Evolutionary conservation across 2,797 vertebrate species (phyloP), one percentile per base, ranked within the genome.

Genomic region (Sardinella longiceps): DNA sequence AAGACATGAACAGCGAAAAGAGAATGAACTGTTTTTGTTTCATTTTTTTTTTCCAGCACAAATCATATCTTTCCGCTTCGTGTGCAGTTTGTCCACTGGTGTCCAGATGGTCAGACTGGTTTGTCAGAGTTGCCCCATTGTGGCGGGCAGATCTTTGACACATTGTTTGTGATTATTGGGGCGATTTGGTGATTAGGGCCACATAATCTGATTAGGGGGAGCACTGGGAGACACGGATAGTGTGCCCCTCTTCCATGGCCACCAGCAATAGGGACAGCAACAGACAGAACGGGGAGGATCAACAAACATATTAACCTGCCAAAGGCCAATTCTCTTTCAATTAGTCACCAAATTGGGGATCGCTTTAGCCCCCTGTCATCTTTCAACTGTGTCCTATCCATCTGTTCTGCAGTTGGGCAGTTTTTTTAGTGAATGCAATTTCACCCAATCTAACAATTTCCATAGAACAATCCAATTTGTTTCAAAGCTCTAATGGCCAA

Each of bases 291-390:
- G 18, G 20, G 51, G 18, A 53, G 51, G 89, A 91, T 91, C 92
- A 92, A 90, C 85, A 87, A 90, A 87, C 89, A 89, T 91, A 92
- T 92, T 90, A 93, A 92, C 91, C 91, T 87, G 88, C 93, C 93
- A 90, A 89, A 93, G 92, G 92, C 92, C 90, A 89, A 90, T 86
- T 91, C 90, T 89, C 90, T 94, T 95, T 95, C 92, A 94, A 94
- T 95, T 93, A 94, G 89, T 85, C 86, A 90, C 89, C 91, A 87
- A 94, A 93, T 94, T 92, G 92, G 90, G 90, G 88, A 92, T 91
- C 89, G 86, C 90, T 92, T 92, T 88, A 91, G 93, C 89, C 87
- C 89, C 85, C 90, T 90, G 91, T 90, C 91, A 81, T 83, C 74
- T 89, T 91, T 90, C 90, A 92, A 90, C 89, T 91, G 88, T 60